Percentiles rank a stretch among this genome's conserved stretches.
Conservation (phyloP, 2,113 vertebrate species). For the Cryptomyrus ogoouensis region DNA sequence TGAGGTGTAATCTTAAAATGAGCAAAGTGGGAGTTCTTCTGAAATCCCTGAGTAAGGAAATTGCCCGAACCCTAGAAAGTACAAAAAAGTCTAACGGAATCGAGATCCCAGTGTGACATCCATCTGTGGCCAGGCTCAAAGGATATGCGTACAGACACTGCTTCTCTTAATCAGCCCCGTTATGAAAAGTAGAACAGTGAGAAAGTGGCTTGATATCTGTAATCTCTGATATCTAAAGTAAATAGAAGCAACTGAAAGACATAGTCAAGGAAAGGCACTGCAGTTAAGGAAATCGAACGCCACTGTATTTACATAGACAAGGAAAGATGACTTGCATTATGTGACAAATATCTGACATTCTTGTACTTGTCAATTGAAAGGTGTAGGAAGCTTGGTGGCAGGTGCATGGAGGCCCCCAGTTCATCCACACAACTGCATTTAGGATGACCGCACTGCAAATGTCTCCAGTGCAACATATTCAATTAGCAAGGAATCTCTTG, state of each 20-base stretch:
- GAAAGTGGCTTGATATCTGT: neutral
- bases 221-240: neutral
- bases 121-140: neutral
- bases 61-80: neutral
- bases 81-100: neutral
- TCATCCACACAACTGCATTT: conserved; percentile 16
- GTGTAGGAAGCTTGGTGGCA: neutral
- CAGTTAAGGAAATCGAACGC: neutral
- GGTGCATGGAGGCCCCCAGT: neutral
- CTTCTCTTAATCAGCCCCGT: neutral
- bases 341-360: neutral
- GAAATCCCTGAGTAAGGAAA: neutral
- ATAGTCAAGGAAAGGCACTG: neutral
- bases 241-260: neutral
- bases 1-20: neutral
- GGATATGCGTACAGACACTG: neutral
- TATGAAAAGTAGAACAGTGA: neutral
- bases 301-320: neutral
- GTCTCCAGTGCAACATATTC: conserved; percentile 29
- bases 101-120: neutral
- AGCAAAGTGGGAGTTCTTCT: neutral
- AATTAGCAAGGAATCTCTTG: conserved; percentile 44
- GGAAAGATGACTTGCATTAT: neutral
- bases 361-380: neutral
- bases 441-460: neutral